Evolutionary conservation across 2,797 vertebrate species (phyloP).

Genomic region (Protonibea diacanthus): DNA sequence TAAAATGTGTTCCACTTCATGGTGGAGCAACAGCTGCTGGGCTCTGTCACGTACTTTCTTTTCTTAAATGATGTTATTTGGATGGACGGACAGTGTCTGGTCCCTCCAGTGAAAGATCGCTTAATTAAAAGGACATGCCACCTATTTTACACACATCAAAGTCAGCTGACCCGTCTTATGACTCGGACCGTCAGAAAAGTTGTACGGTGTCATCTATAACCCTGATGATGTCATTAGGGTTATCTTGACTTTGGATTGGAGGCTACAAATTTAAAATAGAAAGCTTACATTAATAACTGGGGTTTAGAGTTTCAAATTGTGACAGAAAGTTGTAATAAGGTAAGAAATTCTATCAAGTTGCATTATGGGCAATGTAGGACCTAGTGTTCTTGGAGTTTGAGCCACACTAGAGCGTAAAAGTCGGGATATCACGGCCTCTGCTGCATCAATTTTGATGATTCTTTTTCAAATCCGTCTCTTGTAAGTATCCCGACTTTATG

Average conservation of each 20-base stretch:
- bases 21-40: conserved; percentile 12
- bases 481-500: neutral
- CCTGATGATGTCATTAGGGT: neutral
- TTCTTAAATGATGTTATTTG: neutral
- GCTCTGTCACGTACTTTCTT: neutral
- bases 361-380: neutral
- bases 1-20: conserved; percentile 16
- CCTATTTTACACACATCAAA: neutral
- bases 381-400: neutral
- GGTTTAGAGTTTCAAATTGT: neutral
- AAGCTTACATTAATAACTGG: neutral
- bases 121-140: neutral
- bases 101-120: neutral
- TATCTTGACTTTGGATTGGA: neutral
- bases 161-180: neutral
- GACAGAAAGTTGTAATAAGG: neutral
- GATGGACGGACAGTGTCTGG: neutral
- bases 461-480: neutral
- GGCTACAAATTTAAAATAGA: neutral
- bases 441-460: neutral
- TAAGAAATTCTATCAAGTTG: neutral
- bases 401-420: neutral
- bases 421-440: conserved; percentile 2
- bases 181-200: neutral
- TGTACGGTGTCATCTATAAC: neutral